Percentiles rank a stretch among this genome's conserved stretches.
Evolutionary conservation across 1,140 invertebrate species (phyloP).

Genomic region (Agraylea sexmaculata): DNA sequence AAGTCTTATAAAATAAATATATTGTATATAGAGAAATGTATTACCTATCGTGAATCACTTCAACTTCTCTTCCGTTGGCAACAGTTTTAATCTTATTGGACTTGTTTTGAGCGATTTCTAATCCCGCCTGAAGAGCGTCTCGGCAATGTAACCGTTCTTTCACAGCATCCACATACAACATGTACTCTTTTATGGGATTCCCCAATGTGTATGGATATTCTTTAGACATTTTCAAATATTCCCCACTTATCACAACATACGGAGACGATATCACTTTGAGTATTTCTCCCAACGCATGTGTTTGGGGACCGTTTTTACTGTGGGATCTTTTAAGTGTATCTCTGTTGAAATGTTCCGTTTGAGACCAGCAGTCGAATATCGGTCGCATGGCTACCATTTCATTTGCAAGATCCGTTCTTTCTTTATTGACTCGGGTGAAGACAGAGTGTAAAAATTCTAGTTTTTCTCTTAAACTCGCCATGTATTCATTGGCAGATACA

Average conservation of each 20-base stretch:
- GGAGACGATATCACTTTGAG: conserved; percentile 40
- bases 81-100: conserved; percentile 35
- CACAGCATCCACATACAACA: conserved; percentile 55
- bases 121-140: conserved; percentile 57
- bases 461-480: conserved; percentile 51
- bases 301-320: conserved; percentile 18
- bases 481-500: conserved; percentile 51
- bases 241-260: conserved; percentile 37
- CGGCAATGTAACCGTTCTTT: conserved; percentile 54
- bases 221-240: conserved; percentile 35
- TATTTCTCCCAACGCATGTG: conserved; percentile 34
- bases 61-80: conserved; percentile 13
- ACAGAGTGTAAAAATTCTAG: conserved; percentile 53
- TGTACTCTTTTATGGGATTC: conserved; percentile 54
- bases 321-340: conserved; percentile 13
- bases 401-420: conserved; percentile 45
- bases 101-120: conserved; percentile 55
- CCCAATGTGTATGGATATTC: conserved; percentile 27
- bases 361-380: conserved; percentile 30
- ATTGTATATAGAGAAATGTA: no score
- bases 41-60: conserved; percentile 18
- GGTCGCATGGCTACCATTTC: conserved; percentile 46
- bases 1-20: not conserved
- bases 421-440: conserved; percentile 53
- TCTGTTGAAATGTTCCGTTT: conserved; percentile 16